A percentile compares a stretch with the other conserved stretches of the same genome.
phyloP scores from a whole-genome alignment of 2,888 invertebrate species.

The Brassicogethes aeneus region DNA sequence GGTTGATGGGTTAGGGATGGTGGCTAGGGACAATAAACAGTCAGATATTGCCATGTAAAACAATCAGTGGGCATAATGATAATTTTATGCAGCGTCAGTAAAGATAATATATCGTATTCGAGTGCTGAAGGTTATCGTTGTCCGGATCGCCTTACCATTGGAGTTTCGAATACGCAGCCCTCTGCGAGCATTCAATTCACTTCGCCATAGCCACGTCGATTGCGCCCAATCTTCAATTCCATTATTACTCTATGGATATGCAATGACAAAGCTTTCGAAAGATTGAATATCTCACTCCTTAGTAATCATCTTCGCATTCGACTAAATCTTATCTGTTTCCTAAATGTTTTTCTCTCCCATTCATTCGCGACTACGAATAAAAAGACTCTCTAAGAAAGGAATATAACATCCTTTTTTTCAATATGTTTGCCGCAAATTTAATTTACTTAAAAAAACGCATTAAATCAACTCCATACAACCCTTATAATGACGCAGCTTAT shows the following conservation, averaged over 20 bases:
- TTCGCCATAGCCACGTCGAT: constrained; percentile 25
- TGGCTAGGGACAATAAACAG: too few species aligned
- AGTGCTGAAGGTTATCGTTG: neutral
- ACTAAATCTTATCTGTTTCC: constrained; percentile 17
- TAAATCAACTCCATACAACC: too few species aligned
- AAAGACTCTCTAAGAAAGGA: neutral
- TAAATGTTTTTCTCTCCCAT: constrained; percentile 11
- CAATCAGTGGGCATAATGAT: neutral
- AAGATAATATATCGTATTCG: constrained; percentile 3
- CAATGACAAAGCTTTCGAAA: constrained; percentile 26
- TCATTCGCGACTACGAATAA: neutral
- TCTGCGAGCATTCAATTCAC: constrained; percentile 25
- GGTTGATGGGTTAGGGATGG: too few species aligned
- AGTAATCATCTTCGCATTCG: constrained; percentile 19
- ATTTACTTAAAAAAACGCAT: too few species aligned
- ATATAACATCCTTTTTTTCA: too few species aligned
- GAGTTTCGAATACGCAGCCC: neutral
- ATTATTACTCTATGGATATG: constrained; percentile 27
- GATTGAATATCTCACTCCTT: constrained; percentile 23
- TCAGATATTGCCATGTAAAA: too few species aligned
- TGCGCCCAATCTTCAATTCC: constrained; percentile 27
- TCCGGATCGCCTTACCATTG: neutral
- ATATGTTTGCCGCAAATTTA: too few species aligned
- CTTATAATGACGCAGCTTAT: too few species aligned
- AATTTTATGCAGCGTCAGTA: neutral